Base-by-base conservation (phyloP, 2,888 invertebrate species). In the Leucozona laternaria region DNA sequence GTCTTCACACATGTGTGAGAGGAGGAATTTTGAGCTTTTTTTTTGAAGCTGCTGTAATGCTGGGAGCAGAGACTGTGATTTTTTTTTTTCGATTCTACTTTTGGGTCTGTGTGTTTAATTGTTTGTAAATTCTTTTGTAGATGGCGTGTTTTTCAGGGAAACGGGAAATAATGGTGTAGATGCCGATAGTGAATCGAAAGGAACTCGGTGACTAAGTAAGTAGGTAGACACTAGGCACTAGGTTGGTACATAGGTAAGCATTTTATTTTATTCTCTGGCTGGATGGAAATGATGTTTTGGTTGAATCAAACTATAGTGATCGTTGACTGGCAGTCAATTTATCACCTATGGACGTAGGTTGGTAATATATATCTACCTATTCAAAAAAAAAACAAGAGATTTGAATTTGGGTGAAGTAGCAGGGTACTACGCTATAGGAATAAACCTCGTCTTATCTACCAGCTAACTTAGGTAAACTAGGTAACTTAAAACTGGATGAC, bases 101-200 rank as follows among this genome's bases (percentile, higher is more conserved):
- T 60, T 77, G 50, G 40, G 40, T 22, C 60, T 91, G 91, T 91
- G 90, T 91, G 91, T 89, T 91, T 91, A 91, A 91, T 91, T 91
- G 91, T 91, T 91, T 91, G 91, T 91, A 55, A 79, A 76, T 86
- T 85, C 81, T 62, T 85, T 85, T 78, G 62, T 85, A 48, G 77
- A 81, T 73, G 77, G 82, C 75, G 70, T 73, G 79, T 37, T 37
- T 37, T 15, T 37, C 13, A 37, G 50, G 45, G 22, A 34, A 37
- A 37, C 22, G 53, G n/a, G 5, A 22, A 53, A 53, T 22, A 68
- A 68, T 50, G 68, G 34, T 37, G 34, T 68, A 25, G 25, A 68
- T 68, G 68, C 53, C 53, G 68, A 68, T 68, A 25, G n/a, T 53
- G 34, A 57, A 57, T 31, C 20, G 13, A 48, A 48, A 48, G 48